Base-by-base conservation (phyloP, 2,888 invertebrate genomes). In the Fabriciana adippe region DNA sequence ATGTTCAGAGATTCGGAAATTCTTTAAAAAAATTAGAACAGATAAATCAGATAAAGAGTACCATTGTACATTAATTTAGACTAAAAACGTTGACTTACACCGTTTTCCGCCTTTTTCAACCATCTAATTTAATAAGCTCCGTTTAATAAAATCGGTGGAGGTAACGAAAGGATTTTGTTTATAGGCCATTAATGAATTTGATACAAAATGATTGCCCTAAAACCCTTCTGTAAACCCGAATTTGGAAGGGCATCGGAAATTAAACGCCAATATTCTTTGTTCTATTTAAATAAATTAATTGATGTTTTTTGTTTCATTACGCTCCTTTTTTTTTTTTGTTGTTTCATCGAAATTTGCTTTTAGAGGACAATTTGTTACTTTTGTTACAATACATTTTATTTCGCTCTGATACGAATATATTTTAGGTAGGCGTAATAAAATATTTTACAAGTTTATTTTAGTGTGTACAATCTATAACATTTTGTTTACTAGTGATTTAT, bases 151-250 rank as follows among this genome's bases (percentile, higher is more conserved):
- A 75, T 66, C 73, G 75, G 73, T 73, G 63, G 61, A 73, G 77
- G 79, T 68, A 73, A 72, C 75, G 76, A 83, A 83, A 80, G 82
- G 84, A 82, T 84, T 84, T 81, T 83, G 86, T 86, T 87, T 86
- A 87, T 84, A 77, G 79, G 70, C 82, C 81, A 86, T 85, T 87
- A 87, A 87, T 85, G 85, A 85, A 84, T 84, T 86, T 73, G 77
- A 75, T 78, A 74, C 78, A 79, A 77, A 83, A 81, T 82, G 78
- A 79, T 81, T 75, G 73, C 72, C 50, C 61, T 15, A 6, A n/a
- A 53, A 21, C 47, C 71, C 69, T 67, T 78, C 77, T 79, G 84
- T 78, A 81, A 79, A 81, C 80, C 78, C 79, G 79, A 85, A 86
- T 86, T 84, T 83, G 83, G 81, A 78, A 72, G 78, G 78, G 78